These are phyloP conservation scores for Cichlasoma orientale DNA, from an alignment of 2,797 vertebrate species.

Conservation along the genomic window DNA sequence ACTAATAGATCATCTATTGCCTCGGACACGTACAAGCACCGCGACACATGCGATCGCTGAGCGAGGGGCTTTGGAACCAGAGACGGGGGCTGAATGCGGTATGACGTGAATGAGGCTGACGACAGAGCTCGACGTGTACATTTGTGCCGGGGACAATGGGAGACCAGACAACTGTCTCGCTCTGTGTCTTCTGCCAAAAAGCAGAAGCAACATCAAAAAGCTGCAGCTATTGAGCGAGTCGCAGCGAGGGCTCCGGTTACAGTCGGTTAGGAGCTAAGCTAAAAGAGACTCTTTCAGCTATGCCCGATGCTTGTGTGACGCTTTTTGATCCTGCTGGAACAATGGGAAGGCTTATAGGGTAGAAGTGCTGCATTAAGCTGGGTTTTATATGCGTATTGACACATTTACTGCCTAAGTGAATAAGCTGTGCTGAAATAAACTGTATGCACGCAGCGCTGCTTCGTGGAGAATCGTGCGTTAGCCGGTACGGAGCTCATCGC, in stretches of 20 bases:
- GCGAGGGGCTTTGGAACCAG: constrained; percentile 52
- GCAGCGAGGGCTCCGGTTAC: constrained; percentile 60
- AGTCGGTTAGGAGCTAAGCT: constrained; percentile 55
- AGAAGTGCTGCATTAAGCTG: constrained; percentile 41
- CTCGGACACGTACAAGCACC: constrained; percentile 50
- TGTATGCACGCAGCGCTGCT: background rate
- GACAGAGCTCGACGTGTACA: constrained; percentile 73
- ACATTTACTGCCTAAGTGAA: constrained; percentile 26
- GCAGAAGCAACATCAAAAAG: constrained; percentile 72
- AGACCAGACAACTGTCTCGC: constrained; percentile 75
- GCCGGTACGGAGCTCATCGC: background rate
- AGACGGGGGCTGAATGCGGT: constrained; percentile 44
- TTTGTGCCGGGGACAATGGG: constrained; percentile 73
- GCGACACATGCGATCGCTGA: constrained; percentile 60
- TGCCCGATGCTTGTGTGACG: constrained; percentile 39
- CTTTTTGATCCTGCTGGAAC: constrained; percentile 66
- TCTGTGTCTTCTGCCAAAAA: constrained; percentile 52
- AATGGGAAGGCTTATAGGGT: constrained; percentile 36
- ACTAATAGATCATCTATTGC: constrained; percentile 71
- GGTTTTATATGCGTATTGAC: constrained; percentile 8
- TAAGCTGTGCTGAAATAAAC: constrained; percentile 6
- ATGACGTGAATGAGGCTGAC: constrained; percentile 66
- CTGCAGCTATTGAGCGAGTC: constrained; percentile 47
- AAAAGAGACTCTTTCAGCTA: constrained; percentile 68
- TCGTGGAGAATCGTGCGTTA: background rate